phyloP scores from a whole-genome alignment of 2,113 vertebrate genomes.

The Chaenogobius annularis region DNA sequence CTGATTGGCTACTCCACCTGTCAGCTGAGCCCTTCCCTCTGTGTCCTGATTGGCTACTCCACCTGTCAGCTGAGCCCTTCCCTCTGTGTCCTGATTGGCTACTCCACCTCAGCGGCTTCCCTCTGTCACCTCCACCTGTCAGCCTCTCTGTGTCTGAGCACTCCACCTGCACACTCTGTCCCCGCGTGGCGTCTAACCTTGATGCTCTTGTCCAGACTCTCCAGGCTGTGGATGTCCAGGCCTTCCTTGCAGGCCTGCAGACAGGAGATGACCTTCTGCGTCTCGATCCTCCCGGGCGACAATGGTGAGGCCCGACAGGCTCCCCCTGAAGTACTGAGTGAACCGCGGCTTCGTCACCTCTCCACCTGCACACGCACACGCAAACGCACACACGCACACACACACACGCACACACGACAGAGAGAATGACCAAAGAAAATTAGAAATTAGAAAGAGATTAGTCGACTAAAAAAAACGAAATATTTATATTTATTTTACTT shows the following conservation, averaged over 20 bases:
- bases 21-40: too few relatives aligned
- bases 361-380: conserved; percentile 78
- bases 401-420: background rate
- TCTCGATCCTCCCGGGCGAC: conserved; percentile 93
- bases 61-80: too few relatives aligned
- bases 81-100: too few relatives aligned
- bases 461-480: too few relatives aligned
- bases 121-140: too few relatives aligned
- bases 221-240: conserved; percentile 93
- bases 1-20: too few relatives aligned
- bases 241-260: conserved; percentile 98
- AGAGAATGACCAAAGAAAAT: too few relatives aligned
- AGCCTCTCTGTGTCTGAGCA: too few relatives aligned
- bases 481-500: too few relatives aligned
- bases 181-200: conserved; percentile 77
- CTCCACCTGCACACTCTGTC: background rate
- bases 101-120: too few relatives aligned
- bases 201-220: conserved; percentile 90
- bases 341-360: conserved; percentile 93
- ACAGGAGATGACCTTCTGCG: conserved; percentile 96
- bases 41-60: too few relatives aligned
- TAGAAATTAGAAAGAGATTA: too few relatives aligned
- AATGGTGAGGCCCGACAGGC: conserved; percentile 93
- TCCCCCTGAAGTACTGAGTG: conserved; percentile 94
- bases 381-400: background rate